These are phyloP conservation scores for Nesidiocoris tenuis DNA, from an alignment of 2,888 invertebrate genomes.

Conservation along the genomic window DNA sequence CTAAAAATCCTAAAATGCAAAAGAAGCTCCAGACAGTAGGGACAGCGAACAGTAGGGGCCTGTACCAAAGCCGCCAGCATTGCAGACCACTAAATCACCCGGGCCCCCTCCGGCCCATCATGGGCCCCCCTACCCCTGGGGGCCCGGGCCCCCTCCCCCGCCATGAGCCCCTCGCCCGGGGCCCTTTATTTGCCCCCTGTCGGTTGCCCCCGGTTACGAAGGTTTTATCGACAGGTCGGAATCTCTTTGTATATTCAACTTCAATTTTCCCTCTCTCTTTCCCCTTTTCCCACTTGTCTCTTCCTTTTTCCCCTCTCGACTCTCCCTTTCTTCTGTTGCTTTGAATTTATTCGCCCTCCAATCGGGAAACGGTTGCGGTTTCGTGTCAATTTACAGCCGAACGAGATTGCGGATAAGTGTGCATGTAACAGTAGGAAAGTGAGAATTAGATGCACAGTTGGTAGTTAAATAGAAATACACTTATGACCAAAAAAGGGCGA, in stretches of 20 bases:
- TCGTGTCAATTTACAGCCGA: too few relatives aligned
- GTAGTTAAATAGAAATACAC: too few relatives aligned
- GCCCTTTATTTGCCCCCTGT: not conserved
- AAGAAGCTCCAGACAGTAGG: not conserved
- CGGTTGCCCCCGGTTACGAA: not conserved
- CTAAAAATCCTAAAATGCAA: not conserved
- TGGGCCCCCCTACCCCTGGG: too few relatives aligned
- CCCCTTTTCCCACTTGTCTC: not conserved
- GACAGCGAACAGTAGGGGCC: not conserved
- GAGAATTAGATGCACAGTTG: too few relatives aligned
- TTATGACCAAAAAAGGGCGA: too few relatives aligned
- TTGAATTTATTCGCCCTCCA: not conserved
- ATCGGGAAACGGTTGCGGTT: not conserved
- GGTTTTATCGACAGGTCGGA: not conserved
- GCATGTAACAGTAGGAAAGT: too few relatives aligned
- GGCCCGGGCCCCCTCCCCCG: too few relatives aligned
- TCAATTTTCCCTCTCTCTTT: not conserved
- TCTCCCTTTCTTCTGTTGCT: not conserved
- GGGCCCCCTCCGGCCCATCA: too few relatives aligned
- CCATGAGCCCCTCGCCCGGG: not conserved
- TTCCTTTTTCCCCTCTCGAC: not conserved
- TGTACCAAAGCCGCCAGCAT: not conserved
- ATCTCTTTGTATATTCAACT: not conserved
- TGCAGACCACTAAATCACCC: not conserved
- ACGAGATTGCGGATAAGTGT: too few relatives aligned